Conservation (phyloP, 2,113 vertebrate species). For the Macaca fascicularis region T2T-MFA8v1.1 NC_088389.1:121713501-121714000, state of each 20-base stretch:
- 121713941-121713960: fast-evolving
- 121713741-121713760: neutral
- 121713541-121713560: neutral
- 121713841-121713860: neutral
- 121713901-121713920: fast-evolving
- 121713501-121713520: neutral
- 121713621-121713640: no score
- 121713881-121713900: neutral
- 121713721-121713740: neutral
- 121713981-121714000: fast-evolving
- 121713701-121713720: neutral
- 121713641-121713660: no score
- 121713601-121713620: neutral
- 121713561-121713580: fast-evolving
- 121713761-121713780: neutral
- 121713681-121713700: neutral
- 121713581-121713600: neutral
- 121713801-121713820: neutral
- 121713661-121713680: fast-evolving
- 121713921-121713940: no score
- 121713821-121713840: neutral
- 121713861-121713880: neutral
- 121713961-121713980: no score
- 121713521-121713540: neutral
- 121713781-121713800: neutral